Evolutionary conservation across 2,113 vertebrate species (phyloP).

Genomic region (Motacilla tschutschensis): DNA sequence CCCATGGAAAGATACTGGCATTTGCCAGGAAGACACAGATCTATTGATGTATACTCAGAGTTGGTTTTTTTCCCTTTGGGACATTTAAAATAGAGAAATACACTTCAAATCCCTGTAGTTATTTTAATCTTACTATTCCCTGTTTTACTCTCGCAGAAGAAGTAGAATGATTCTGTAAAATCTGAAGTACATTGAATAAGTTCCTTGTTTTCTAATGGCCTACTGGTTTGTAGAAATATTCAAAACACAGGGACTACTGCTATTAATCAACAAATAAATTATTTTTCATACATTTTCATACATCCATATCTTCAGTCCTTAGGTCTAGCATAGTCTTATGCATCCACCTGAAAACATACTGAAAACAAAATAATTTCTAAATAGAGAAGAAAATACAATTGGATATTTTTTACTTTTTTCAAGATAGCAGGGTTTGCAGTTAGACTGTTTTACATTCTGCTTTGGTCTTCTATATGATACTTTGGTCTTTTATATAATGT

Average conservation of each 20-base stretch:
- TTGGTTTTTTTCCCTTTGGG: background rate
- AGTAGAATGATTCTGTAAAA: background rate
- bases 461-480: background rate
- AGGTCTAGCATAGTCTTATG: background rate
- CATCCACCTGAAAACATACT: background rate
- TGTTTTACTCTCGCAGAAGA: background rate
- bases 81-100: background rate
- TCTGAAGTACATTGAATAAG: background rate
- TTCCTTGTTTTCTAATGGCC: background rate
- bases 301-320: background rate
- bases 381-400: background rate
- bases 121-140: background rate
- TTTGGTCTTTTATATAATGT: background rate
- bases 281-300: background rate
- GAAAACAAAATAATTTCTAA: background rate
- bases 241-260: background rate
- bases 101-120: background rate
- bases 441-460: background rate
- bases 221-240: background rate
- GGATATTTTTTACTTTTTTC: background rate
- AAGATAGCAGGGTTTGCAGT: background rate
- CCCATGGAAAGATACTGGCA: background rate
- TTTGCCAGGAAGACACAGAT: background rate
- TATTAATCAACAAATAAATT: background rate
- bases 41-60: background rate